phyloP scores from a whole-genome alignment of 2,113 vertebrate genomes.

The Emydura subglobosa region DNA sequence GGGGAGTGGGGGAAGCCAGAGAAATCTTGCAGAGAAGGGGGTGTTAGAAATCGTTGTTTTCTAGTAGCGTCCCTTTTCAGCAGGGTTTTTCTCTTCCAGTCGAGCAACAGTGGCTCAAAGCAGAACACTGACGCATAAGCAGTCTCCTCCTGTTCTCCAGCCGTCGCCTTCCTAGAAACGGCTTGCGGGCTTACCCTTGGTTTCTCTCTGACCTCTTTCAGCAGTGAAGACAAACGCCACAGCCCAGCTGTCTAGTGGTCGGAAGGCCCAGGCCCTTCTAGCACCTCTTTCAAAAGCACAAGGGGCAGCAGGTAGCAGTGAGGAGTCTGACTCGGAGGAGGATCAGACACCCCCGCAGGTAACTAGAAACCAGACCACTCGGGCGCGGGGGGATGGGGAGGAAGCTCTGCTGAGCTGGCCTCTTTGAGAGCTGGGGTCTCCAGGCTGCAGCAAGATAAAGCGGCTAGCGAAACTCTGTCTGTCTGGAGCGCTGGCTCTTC shows the following conservation, averaged over 20 bases:
- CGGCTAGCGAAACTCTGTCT: not conserved
- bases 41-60: not conserved
- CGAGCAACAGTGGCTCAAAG: not conserved
- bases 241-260: not conserved
- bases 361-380: fast-evolving
- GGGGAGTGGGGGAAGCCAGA: not conserved
- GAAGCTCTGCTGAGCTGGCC: not conserved
- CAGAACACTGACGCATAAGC: fast-evolving
- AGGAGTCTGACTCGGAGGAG: conserved; percentile 58
- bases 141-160: not conserved
- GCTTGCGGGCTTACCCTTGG: not conserved
- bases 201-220: not conserved
- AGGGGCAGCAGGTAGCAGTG: conserved; percentile 30
- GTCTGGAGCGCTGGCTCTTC: not conserved
- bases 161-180: not conserved
- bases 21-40: not conserved
- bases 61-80: conserved; percentile 20
- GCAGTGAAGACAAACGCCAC: conserved; percentile 35
- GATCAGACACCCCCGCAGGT: conserved; percentile 62
- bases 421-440: not conserved
- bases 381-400: not conserved
- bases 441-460: too few relatives aligned
- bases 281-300: not conserved
- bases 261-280: not conserved
- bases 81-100: not conserved